Conservation (phyloP, 2,888 invertebrate species). For the Polylopha cassiicola region DNA sequence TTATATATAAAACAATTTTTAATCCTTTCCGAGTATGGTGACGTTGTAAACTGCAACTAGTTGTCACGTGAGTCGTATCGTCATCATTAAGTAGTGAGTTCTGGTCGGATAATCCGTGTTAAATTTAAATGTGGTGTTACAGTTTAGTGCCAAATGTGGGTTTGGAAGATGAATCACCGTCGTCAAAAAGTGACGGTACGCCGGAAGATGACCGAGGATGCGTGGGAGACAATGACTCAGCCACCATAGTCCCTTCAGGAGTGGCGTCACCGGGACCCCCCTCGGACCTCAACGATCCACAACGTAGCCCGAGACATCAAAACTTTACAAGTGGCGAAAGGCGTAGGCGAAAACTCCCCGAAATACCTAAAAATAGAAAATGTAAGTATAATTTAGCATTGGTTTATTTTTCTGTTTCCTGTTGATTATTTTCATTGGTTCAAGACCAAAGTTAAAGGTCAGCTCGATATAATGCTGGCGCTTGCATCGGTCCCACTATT, state of each 20-base stretch:
- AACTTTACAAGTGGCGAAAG: constrained; percentile 76
- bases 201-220: constrained; percentile 80
- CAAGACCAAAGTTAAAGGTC: constrained; percentile 23
- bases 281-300: constrained; percentile 46
- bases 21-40: neutral
- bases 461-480: constrained; percentile 24
- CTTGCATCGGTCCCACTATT: constrained; percentile 23
- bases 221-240: constrained; percentile 74
- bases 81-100: too few relatives aligned
- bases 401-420: constrained; percentile 7
- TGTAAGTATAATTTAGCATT: constrained; percentile 74
- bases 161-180: constrained; percentile 88
- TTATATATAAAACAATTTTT: constrained; percentile 7
- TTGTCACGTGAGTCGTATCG: constrained; percentile 6
- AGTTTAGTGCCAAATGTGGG: constrained; percentile 91
- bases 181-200: constrained; percentile 84
- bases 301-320: constrained; percentile 58
- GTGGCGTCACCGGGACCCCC: constrained; percentile 46
- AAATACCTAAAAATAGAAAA: constrained; percentile 93
- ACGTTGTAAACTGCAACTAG: neutral
- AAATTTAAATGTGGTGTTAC: constrained; percentile 30
- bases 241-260: constrained; percentile 32
- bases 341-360: constrained; percentile 89
- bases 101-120: constrained; percentile 1
- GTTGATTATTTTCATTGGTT: constrained; percentile 19